Evolutionary conservation across 2,113 vertebrate species (phyloP), one percentile per base, ranked within the genome.

Genomic region (Nycticorax nycticorax): DNA sequence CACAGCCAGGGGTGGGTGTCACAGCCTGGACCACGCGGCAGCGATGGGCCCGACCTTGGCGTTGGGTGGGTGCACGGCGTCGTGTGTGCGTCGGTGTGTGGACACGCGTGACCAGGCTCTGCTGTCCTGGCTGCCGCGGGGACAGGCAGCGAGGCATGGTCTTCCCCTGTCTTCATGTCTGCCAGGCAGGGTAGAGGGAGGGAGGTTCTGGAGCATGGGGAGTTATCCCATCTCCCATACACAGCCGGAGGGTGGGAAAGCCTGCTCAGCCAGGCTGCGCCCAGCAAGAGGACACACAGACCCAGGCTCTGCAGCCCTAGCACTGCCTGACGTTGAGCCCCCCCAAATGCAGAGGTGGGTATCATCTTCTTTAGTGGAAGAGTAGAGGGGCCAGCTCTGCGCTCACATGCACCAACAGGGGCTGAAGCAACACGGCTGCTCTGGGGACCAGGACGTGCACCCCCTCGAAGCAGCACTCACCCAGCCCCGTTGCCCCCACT

Each of bases 251-350:
- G 11, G 17, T 32, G 10, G 3, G 26, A 14, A 73, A 59, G n/a
- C 28, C 64, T 5, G 0, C 7, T 67, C 32, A 68, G 8, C 14
- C 7, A n/a, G 20, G 3, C 8, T 68, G 14, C 3, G 1, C 18
- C 6, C 6, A 50, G 48, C 43, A 23, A 59, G 32, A 55, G 6
- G 16, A 52, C 28, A n/a, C 67, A 76, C 14, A 64, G 32, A 35
- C 7, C 33, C 52, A 20, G 35, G 35, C 14, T 45, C 63, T 64
- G 68, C 32, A 89, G n/a, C 52, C 6, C 24, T 13, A 3, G 4
- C 10, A 14, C 75, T 59, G 23, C 26, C 60, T 56, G 75, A 27
- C 14, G 6, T 32, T 30, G 12, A 89, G 71, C 20, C 19, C 10
- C 33, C 9, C 2, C 9, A 1, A 14, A 16, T 7, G 26, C 73